Evolutionary conservation across 37 sponge, comb jelly and placozoan species (phyloP).

Genomic region (Cliona cf. orientalis): DNA sequence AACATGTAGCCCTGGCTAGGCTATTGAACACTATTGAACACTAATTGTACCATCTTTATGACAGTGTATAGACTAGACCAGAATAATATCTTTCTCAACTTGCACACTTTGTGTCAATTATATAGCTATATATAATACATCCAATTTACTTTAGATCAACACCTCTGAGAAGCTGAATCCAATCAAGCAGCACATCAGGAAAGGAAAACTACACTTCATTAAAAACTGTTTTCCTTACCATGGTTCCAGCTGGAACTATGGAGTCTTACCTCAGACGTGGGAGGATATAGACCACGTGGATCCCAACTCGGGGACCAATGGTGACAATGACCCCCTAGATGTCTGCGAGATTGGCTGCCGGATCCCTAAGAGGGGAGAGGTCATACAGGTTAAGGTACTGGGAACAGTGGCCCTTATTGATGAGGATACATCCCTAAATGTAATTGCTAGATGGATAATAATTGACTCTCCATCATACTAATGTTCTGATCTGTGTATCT

Average conservation of each 20-base stretch:
- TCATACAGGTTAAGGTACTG: slow-evolving; percentile 89
- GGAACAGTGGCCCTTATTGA: slow-evolving; percentile 95
- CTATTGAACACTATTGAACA: too few species aligned
- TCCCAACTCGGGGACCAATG: slow-evolving; percentile 73
- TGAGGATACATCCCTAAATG: slow-evolving; percentile 67
- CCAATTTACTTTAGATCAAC: slow-evolving; percentile 53
- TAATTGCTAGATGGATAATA: too few species aligned
- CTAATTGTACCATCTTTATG: too few species aligned
- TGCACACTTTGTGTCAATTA: neutral
- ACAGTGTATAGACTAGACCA: neutral
- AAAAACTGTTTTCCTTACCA: slow-evolving; percentile 97
- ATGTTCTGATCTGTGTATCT: too few species aligned
- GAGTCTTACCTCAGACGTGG: slow-evolving; percentile 99
- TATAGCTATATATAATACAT: too few species aligned
- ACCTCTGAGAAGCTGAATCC: slow-evolving; percentile 86
- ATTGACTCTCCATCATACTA: too few species aligned
- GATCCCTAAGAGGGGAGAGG: slow-evolving; percentile 85
- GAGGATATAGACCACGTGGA: slow-evolving; percentile 94
- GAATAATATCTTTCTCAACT: too few species aligned
- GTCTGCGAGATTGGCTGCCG: slow-evolving; percentile 86
- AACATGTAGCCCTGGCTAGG: too few species aligned
- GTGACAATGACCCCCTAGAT: slow-evolving; percentile 97
- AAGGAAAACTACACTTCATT: slow-evolving; percentile 90
- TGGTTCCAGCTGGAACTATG: slow-evolving; percentile 99
- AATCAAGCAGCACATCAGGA: slow-evolving; percentile 98